phyloP scores from a whole-genome alignment of 2,113 vertebrate species.

The Myrmecobius fasciatus region DNA sequence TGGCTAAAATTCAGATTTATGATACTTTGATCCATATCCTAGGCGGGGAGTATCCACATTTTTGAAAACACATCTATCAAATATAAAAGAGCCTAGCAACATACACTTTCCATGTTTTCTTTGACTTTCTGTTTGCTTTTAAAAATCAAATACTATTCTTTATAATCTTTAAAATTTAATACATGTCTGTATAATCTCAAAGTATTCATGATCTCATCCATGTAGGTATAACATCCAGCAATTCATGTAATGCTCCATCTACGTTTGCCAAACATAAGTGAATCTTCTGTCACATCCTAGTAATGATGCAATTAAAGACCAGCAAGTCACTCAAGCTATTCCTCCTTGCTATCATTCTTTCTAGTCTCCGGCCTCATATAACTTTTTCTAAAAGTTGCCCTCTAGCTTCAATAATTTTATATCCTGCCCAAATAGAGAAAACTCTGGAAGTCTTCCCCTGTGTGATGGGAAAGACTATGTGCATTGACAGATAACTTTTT shows the following conservation, averaged over 20 bases:
- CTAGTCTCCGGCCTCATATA: background rate
- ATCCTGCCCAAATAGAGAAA: background rate
- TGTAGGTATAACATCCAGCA: background rate
- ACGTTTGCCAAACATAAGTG: background rate
- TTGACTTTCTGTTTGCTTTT: background rate
- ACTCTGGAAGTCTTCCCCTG: background rate
- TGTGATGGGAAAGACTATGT: background rate
- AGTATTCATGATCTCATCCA: background rate
- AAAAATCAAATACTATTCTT: background rate
- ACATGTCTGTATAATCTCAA: background rate
- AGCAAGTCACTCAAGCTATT: background rate
- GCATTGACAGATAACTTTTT: background rate
- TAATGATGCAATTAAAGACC: background rate
- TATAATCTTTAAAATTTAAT: background rate
- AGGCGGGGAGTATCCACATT: background rate
- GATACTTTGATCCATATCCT: too few relatives aligned
- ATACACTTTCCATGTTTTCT: background rate
- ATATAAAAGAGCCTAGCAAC: background rate
- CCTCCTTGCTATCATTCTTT: background rate
- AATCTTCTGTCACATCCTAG: background rate
- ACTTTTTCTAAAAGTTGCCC: background rate
- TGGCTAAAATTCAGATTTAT: too few relatives aligned
- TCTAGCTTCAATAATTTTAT: background rate
- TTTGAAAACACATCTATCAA: background rate
- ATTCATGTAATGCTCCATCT: background rate